A percentile compares a stretch with the other conserved stretches of the same genome.
Evolutionary conservation across 2,888 invertebrate species (phyloP).

Genomic region (Cactoblastis cactorum): DNA sequence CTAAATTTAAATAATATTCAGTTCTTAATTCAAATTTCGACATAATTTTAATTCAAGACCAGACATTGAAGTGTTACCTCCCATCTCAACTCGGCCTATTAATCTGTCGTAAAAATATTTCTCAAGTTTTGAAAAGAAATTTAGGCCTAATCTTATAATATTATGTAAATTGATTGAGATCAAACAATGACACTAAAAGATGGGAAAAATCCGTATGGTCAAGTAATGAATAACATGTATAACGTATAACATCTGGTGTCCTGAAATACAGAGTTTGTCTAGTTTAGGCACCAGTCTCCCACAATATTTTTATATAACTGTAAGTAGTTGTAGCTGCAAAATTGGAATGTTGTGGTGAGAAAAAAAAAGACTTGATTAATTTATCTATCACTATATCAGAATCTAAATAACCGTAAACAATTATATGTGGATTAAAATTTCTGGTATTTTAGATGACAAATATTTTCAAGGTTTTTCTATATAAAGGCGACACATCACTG

Average conservation of each 20-base stretch:
- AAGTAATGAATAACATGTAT: neutral
- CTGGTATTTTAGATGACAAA: too few relatives aligned
- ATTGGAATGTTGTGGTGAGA: too few relatives aligned
- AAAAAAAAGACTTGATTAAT: neutral
- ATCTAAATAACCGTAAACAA: neutral
- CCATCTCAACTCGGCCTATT: neutral
- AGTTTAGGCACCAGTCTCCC: too few relatives aligned
- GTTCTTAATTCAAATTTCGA: too few relatives aligned
- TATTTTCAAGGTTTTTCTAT: too few relatives aligned
- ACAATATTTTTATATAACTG: too few relatives aligned
- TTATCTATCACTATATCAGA: neutral
- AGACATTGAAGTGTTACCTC: neutral
- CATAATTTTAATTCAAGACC: too few relatives aligned
- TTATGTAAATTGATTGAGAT: neutral
- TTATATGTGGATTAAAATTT: neutral
- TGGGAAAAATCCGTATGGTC: neutral
- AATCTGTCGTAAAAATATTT: neutral
- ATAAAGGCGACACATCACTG: too few relatives aligned
- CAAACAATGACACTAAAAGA: neutral
- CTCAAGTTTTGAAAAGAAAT: neutral
- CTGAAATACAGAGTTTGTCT: too few relatives aligned
- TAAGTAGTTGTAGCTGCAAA: too few relatives aligned
- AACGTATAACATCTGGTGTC: too few relatives aligned
- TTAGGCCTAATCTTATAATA: neutral
- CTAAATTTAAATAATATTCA: too few relatives aligned